phyloP scores from a whole-genome alignment of 2,113 vertebrate genomes.

The Garra rufa region DNA sequence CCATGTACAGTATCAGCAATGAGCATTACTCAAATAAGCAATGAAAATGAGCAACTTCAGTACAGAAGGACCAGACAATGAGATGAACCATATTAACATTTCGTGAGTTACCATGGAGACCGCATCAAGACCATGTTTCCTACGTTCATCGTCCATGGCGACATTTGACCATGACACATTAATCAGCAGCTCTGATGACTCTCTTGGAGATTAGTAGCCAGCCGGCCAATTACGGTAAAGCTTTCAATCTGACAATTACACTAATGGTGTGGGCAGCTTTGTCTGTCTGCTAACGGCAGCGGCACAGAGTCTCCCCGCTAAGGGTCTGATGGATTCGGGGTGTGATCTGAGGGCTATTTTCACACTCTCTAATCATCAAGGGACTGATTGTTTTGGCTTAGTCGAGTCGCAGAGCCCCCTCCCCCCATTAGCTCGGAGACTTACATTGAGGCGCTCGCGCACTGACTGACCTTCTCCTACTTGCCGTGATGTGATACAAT shows the following conservation, averaged over 20 bases:
- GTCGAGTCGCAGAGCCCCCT: neutral
- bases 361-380: slow-evolving; percentile 39
- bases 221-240: slow-evolving; percentile 47
- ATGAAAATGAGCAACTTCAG: neutral
- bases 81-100: slow-evolving; percentile 37
- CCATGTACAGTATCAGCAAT: neutral
- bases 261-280: slow-evolving; percentile 44
- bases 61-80: slow-evolving; percentile 25
- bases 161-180: slow-evolving; percentile 53
- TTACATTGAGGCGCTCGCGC: neutral
- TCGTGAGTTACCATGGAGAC: slow-evolving; percentile 56
- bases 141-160: slow-evolving; percentile 42
- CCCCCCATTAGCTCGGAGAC: slow-evolving; percentile 3
- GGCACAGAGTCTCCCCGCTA: neutral
- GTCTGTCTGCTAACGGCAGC: slow-evolving; percentile 47
- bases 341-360: slow-evolving; percentile 40
- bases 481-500: slow-evolving; percentile 68
- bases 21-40: neutral
- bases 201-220: slow-evolving; percentile 49
- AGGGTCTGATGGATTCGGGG: slow-evolving; percentile 34
- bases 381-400: slow-evolving; percentile 36
- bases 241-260: slow-evolving; percentile 45
- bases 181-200: slow-evolving; percentile 52
- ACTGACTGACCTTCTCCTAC: slow-evolving; percentile 60
- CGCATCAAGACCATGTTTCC: slow-evolving; percentile 15